Conservation (phyloP, 1,140 invertebrate genomes). For the Macrobrachium rosenbergii region DNA sequence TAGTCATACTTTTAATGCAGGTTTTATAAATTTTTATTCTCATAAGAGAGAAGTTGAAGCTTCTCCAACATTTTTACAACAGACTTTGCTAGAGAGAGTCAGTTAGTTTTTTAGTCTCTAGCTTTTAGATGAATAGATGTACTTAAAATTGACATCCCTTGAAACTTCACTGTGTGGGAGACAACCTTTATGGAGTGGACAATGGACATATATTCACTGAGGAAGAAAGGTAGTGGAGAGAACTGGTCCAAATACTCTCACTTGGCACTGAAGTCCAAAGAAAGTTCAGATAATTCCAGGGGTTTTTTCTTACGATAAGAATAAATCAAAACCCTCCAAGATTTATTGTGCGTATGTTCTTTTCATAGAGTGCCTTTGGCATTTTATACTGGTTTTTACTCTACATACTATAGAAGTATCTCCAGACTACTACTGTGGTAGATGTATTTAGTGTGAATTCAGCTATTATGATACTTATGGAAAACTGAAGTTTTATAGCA, state of each 20-base stretch:
- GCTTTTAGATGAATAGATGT: constrained; percentile 29
- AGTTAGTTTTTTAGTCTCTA: constrained; percentile 57
- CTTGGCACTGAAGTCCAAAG: neutral
- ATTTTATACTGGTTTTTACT: constrained; percentile 63
- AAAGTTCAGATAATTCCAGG: constrained; percentile 10
- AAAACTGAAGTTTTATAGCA: no score
- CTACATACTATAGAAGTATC: constrained; percentile 52
- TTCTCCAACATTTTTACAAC: constrained; percentile 17
- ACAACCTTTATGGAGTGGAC: neutral
- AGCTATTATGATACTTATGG: no score
- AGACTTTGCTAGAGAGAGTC: constrained; percentile 36
- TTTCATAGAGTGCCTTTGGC: constrained; percentile 59
- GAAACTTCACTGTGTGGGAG: neutral
- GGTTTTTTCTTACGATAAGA: neutral
- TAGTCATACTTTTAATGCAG: no score
- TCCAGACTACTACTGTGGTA: constrained; percentile 46
- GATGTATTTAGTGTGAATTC: neutral
- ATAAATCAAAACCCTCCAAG: constrained; percentile 46
- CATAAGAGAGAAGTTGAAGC: neutral
- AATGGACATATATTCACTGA: neutral
- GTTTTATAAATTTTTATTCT: no score
- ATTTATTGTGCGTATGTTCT: constrained; percentile 8
- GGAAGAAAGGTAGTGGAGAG: no score
- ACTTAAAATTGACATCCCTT: constrained; percentile 21
- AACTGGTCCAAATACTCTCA: no score